phyloP scores from a whole-genome alignment of 1,140 invertebrate species.

The Hestina assimilis region DNA sequence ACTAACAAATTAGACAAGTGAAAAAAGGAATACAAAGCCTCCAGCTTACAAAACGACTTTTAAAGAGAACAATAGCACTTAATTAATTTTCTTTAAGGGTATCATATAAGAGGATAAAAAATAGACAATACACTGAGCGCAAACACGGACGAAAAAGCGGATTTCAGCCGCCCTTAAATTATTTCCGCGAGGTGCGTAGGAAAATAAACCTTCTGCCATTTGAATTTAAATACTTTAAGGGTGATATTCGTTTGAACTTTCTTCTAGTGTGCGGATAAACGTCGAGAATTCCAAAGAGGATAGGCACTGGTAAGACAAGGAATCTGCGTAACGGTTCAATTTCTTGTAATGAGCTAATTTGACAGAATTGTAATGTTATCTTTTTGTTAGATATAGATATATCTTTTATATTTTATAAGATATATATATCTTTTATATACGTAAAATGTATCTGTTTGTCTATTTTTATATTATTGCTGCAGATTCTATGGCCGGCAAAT shows the following conservation, averaged over 20 bases:
- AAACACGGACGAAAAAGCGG: slow-evolving; percentile 42
- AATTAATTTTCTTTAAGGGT: slow-evolving; percentile 61
- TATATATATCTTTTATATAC: too few species aligned
- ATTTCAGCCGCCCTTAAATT: slow-evolving; percentile 43
- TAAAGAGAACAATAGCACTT: slow-evolving; percentile 53
- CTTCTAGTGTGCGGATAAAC: slow-evolving; percentile 33
- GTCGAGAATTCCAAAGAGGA: slow-evolving; percentile 35
- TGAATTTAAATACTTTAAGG: not conserved
- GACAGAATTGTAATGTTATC: not conserved
- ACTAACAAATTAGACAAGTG: not conserved
- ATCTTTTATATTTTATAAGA: too few species aligned
- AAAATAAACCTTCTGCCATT: slow-evolving; percentile 6
- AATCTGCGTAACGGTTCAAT: not conserved
- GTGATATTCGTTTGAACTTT: slow-evolving; percentile 22
- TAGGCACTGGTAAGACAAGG: not conserved
- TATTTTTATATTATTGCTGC: too few species aligned
- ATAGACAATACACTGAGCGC: slow-evolving; percentile 39
- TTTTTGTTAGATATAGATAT: too few species aligned
- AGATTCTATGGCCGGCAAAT: too few species aligned
- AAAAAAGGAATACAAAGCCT: not conserved
- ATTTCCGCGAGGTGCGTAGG: slow-evolving; percentile 16
- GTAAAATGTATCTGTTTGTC: too few species aligned
- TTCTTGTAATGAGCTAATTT: slow-evolving; percentile 2
- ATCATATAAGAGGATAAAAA: slow-evolving; percentile 43
- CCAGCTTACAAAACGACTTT: slow-evolving; percentile 29